Evolutionary conservation across 2,113 vertebrate species (phyloP), one percentile per base, ranked within the genome.

Genomic region (Lathamus discolor): DNA sequence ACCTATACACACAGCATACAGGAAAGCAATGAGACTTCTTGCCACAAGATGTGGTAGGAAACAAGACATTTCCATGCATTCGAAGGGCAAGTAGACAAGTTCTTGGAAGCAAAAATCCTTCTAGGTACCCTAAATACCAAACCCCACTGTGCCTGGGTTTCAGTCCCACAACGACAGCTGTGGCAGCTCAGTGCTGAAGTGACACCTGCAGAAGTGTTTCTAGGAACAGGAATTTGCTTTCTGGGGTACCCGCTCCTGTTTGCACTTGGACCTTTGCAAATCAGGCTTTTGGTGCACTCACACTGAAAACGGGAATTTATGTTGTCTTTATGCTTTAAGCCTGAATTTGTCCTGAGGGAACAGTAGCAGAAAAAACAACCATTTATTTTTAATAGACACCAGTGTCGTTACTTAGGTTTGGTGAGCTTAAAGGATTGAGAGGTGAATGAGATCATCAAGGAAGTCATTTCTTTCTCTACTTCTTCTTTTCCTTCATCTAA

Each of bases 361-460:
- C 90, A 94, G 95, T 91, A 96, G 91, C 88, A 96, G 93, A 92
- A 96, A 90, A 97, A 92, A 28, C 90, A 96, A 70, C 62, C 87
- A 95, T 94, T 96, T 91, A 76, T 90, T 96, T 94, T 92, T 94
- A 95, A 96, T 96, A 95, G 92, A 95, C 91, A 91, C 66, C 79
- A 83, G 86, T 46, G 52, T 86, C 10, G 1, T 83, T 96, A 41
- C 67, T 88, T 75, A 87, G 79, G 81, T 90, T 77, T 96, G 88
- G 84, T 79, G 78, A 94, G 90, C 86, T 96, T 96, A 92, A 97
- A 93, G 95, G 79, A 92, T 92, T 94, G 92, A 69, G 87, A 95
- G 75, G 73, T 52, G 84, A 90, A 83, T 89, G 89, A 95, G 91
- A 95, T 84, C 93, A 96, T 85, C 70, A 86, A 74, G 92, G 84